Conservation (phyloP, 92 coral and sea anemone species). For the Pocillopora grandis region DNA sequence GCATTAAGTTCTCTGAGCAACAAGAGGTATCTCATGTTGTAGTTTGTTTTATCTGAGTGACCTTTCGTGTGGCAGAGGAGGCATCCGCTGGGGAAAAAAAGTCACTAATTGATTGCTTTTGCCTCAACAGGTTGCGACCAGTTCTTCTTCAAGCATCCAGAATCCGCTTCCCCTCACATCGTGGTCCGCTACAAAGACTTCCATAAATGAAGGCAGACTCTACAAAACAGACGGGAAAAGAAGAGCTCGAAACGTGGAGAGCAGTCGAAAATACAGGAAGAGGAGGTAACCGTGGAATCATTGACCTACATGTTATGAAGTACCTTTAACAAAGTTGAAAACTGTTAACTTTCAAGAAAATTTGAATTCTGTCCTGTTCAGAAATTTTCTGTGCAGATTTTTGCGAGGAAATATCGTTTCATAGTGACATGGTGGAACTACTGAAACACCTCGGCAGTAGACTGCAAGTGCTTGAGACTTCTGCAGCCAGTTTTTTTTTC, state of each 20-base stretch:
- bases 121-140: constrained; percentile 25
- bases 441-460: too few relatives aligned
- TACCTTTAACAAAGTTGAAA: background rate
- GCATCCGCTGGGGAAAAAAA: background rate
- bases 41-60: background rate
- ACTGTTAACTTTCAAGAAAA: too few relatives aligned
- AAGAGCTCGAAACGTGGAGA: constrained; percentile 84
- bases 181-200: constrained; percentile 32
- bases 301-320: background rate
- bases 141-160: constrained; percentile 22
- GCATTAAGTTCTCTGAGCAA: constrained; percentile 32
- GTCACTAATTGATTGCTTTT: background rate
- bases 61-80: background rate
- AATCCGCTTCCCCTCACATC: constrained; percentile 28
- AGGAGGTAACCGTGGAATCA: constrained; percentile 51
- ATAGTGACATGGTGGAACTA: too few relatives aligned
- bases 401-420: too few relatives aligned
- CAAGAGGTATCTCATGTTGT: constrained; percentile 15
- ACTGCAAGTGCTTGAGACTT: too few relatives aligned
- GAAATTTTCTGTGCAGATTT: too few relatives aligned
- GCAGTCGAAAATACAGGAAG: constrained; percentile 90
- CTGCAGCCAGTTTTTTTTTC: background rate
- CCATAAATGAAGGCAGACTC: constrained; percentile 33
- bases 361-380: too few relatives aligned
- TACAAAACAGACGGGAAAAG: constrained; percentile 85